A percentile compares a stretch with the other conserved stretches of the same genome.
These are phyloP conservation scores for Tetranychus urticae DNA, from an alignment of 1,140 invertebrate species.

Conservation along the genomic window DNA sequence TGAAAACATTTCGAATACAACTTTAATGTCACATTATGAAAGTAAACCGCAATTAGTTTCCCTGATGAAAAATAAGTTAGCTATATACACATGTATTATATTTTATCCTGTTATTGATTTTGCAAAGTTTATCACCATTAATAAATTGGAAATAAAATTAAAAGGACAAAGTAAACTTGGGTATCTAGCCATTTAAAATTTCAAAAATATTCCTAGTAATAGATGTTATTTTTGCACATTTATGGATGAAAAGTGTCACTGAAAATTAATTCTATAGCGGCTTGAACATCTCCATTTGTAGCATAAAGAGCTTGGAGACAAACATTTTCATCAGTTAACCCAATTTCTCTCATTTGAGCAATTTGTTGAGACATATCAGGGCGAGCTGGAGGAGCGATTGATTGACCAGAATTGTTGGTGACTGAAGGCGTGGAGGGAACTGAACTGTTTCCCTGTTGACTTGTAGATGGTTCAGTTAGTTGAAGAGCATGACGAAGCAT, in stretches of 20 bases:
- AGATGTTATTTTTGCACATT: neutral
- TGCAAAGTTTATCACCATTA: too few relatives aligned
- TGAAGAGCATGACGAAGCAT: neutral
- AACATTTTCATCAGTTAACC: conserved; percentile 25
- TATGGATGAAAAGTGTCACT: conserved; percentile 10
- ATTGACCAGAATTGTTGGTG: neutral
- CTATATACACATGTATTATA: too few relatives aligned
- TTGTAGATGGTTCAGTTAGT: neutral
- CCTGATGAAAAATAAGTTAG: too few relatives aligned
- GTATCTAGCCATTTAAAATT: too few relatives aligned
- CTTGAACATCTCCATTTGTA: conserved; percentile 25
- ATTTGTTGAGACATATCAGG: conserved; percentile 15
- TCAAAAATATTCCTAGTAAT: too few relatives aligned
- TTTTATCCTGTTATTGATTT: too few relatives aligned
- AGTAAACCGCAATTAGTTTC: too few relatives aligned
- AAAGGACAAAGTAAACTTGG: too few relatives aligned
- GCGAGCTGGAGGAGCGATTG: neutral
- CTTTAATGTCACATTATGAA: too few relatives aligned
- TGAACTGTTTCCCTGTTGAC: neutral
- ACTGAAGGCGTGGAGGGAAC: neutral
- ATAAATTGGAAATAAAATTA: too few relatives aligned
- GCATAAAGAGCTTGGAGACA: conserved; percentile 23
- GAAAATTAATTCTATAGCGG: conserved; percentile 25
- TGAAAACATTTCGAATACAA: too few relatives aligned
- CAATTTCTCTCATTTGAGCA: conserved; percentile 25